phyloP scores from a whole-genome alignment of 1,140 invertebrate species.

The Calephelis nemesis region DNA sequence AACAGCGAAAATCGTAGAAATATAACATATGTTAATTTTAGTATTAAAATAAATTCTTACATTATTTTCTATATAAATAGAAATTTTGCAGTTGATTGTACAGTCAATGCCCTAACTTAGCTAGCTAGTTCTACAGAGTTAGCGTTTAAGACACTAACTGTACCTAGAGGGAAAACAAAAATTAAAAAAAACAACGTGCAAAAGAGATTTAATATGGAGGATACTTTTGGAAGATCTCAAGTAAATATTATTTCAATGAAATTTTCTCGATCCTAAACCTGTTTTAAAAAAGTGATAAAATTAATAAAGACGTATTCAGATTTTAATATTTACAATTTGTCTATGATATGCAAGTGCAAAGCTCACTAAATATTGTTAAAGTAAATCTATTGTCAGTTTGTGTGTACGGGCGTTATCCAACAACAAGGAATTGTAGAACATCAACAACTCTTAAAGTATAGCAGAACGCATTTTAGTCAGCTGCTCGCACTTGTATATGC shows the following conservation, averaged over 20 bases:
- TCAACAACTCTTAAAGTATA: constrained; percentile 61
- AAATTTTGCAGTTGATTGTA: constrained; percentile 2
- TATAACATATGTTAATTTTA: not conserved
- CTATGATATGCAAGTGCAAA: constrained; percentile 79
- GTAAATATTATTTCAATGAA: not conserved
- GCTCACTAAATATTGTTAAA: constrained; percentile 75
- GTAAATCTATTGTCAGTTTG: constrained; percentile 56
- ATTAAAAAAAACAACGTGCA: no score
- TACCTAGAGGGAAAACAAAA: no score
- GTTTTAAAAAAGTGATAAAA: constrained; percentile 11
- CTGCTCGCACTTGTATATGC: constrained; percentile 75
- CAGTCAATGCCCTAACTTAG: not conserved
- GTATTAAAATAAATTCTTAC: constrained; percentile 1
- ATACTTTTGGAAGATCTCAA: no score
- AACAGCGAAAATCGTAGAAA: no score
- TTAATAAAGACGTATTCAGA: constrained; percentile 48
- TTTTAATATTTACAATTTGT: constrained; percentile 68
- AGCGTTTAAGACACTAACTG: not conserved
- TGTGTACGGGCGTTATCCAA: constrained; percentile 55
- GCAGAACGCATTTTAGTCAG: constrained; percentile 59
- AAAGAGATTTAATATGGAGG: no score
- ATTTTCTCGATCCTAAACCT: constrained; percentile 3
- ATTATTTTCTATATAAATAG: not conserved
- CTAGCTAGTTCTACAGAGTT: not conserved
- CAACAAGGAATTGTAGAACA: constrained; percentile 20